These are phyloP conservation scores for Anseranas semipalmata DNA, from an alignment of 2,113 vertebrate genomes.

Conservation along the genomic window DNA sequence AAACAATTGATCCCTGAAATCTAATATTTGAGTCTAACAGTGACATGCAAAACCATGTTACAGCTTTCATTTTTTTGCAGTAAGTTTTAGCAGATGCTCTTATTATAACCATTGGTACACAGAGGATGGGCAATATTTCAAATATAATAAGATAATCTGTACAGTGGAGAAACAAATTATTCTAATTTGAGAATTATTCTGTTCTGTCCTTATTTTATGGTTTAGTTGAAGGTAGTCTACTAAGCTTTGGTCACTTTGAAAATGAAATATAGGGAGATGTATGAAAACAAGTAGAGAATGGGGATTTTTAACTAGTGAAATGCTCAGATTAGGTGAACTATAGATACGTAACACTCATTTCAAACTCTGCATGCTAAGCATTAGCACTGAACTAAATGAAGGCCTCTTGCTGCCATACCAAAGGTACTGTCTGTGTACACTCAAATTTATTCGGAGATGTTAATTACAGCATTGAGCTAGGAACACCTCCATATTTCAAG, in stretches of 20 bases:
- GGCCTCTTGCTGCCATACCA: background rate
- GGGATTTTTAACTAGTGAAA: background rate
- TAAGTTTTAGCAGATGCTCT: background rate
- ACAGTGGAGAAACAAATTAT: background rate
- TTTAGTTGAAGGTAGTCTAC: background rate
- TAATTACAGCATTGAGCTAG: background rate
- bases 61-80: background rate
- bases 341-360: background rate
- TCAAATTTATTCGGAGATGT: background rate
- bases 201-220: background rate
- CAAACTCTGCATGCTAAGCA: background rate
- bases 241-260: background rate
- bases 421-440: background rate
- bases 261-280: background rate
- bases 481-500: slow-evolving; percentile 15
- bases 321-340: background rate
- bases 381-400: background rate
- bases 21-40: background rate
- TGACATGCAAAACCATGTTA: accelerated
- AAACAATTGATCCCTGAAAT: background rate
- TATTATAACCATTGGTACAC: background rate
- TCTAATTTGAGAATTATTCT: background rate
- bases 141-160: background rate
- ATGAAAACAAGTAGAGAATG: background rate
- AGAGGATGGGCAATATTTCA: background rate